Conservation (phyloP, 2,888 invertebrate genomes). For the Diarsia mendica region DNA sequence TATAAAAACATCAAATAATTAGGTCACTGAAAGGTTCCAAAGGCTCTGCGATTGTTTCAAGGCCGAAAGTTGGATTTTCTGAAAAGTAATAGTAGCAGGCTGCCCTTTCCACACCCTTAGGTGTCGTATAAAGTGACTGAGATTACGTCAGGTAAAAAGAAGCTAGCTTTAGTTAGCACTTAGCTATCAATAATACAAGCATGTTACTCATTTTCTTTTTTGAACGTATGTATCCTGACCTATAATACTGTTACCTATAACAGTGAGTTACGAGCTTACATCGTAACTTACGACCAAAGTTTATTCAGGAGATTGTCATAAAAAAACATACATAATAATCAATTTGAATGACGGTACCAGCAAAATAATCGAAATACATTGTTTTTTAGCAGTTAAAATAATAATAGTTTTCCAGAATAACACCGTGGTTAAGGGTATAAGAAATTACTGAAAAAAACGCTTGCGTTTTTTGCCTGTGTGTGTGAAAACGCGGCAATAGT, state of each 20-base stretch:
- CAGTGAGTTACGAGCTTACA: background rate
- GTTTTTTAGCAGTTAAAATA: too few species aligned
- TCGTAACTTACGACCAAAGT: too few species aligned
- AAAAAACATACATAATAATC: too few species aligned
- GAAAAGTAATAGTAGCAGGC: background rate
- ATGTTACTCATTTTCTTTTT: background rate
- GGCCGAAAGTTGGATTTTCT: background rate
- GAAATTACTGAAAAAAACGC: too few species aligned
- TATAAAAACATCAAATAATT: constrained; percentile 18
- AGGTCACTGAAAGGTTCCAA: constrained; percentile 15
- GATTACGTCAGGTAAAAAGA: constrained; percentile 1
- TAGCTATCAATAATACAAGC: background rate
- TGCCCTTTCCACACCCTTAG: background rate
- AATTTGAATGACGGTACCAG: too few species aligned
- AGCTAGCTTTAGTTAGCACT: background rate
- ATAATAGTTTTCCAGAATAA: too few species aligned
- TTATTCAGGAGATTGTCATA: background rate
- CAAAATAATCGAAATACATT: too few species aligned
- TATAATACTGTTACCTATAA: too few species aligned
- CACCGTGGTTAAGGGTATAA: too few species aligned
- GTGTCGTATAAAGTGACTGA: background rate
- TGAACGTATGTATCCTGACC: background rate
- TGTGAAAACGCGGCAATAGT: too few species aligned
- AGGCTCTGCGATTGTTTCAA: background rate
- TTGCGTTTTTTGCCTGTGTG: too few species aligned